phyloP scores from a whole-genome alignment of 2,888 invertebrate species.

The Paralinhomoeus sp. region DNA sequence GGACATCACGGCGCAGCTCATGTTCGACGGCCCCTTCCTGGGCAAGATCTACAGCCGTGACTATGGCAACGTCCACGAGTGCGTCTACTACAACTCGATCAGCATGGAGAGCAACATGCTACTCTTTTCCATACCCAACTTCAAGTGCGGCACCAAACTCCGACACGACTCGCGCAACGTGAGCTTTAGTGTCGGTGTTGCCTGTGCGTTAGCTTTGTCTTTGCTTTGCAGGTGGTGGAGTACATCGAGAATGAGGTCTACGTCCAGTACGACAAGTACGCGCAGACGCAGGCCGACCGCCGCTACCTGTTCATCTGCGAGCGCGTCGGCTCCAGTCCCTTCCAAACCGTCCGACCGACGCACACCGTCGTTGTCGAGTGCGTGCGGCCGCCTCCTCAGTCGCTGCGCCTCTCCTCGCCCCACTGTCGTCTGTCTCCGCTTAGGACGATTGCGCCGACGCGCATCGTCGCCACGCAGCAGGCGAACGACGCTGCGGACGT shows the following conservation, averaged over 20 bases:
- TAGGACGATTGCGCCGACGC: constrained; percentile 3
- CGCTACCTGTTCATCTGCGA: constrained; percentile 23
- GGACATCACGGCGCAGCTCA: constrained; percentile 20
- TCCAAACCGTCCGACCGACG: constrained; percentile 2
- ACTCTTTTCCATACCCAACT: constrained; percentile 22
- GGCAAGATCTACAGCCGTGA: constrained; percentile 21
- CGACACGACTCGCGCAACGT: constrained; percentile 18
- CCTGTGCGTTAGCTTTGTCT: too few species aligned
- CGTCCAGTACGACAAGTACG: constrained; percentile 23
- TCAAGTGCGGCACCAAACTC: constrained; percentile 19
- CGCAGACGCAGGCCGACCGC: constrained; percentile 17
- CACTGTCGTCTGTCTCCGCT: not conserved
- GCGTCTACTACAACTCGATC: constrained; percentile 20
- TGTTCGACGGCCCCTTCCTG: constrained; percentile 18
- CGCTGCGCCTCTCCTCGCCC: too few species aligned
- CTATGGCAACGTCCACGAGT: constrained; percentile 18
- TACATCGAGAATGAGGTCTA: constrained; percentile 22
- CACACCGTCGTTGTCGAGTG: constrained; percentile 6
- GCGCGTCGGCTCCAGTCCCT: constrained; percentile 5
- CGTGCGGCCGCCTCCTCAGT: not conserved
- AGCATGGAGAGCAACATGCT: constrained; percentile 17
- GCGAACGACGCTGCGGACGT: constrained; percentile 6
- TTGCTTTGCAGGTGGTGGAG: constrained; percentile 19
- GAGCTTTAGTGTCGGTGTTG: constrained; percentile 1
- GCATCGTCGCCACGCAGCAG: constrained; percentile 9